Conservation (phyloP, 2,113 vertebrate genomes). For the Numenius arquata region DNA sequence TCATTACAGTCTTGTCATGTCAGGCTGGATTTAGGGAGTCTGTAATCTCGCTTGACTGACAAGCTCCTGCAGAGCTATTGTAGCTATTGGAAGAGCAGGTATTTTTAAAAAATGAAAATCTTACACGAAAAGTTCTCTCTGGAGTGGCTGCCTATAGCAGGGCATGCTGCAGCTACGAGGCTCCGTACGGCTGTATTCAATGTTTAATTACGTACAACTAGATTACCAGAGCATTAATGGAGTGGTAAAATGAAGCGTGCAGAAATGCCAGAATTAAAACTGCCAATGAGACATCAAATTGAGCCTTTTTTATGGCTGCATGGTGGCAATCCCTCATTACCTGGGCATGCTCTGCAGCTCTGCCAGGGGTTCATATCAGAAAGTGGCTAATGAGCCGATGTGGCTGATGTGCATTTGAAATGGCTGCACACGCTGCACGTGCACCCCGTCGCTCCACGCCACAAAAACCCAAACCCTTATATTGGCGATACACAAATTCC, state of each 20-base stretch:
- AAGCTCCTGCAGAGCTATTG: constrained; percentile 4
- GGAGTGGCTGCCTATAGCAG: neutral
- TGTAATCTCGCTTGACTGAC: constrained; percentile 40
- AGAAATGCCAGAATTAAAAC: neutral
- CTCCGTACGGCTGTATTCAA: neutral
- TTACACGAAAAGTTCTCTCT: neutral
- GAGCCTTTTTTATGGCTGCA: neutral
- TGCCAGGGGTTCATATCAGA: neutral
- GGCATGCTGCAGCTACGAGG: neutral
- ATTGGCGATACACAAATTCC: neutral
- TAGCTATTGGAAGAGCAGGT: neutral
- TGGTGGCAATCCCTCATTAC: neutral
- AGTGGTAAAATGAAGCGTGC: neutral
- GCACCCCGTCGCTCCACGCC: neutral
- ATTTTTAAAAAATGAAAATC: neutral
- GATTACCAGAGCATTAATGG: neutral
- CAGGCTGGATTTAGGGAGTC: constrained; percentile 5
- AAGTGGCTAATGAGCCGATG: neutral
- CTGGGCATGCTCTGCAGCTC: neutral
- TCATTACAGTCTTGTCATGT: neutral
- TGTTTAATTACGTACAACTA: neutral
- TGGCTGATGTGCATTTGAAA: neutral
- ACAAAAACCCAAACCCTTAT: neutral
- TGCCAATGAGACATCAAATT: neutral
- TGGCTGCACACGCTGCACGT: neutral